phyloP scores from a whole-genome alignment of 2,888 invertebrate species.

The Ophion ellenae region DNA sequence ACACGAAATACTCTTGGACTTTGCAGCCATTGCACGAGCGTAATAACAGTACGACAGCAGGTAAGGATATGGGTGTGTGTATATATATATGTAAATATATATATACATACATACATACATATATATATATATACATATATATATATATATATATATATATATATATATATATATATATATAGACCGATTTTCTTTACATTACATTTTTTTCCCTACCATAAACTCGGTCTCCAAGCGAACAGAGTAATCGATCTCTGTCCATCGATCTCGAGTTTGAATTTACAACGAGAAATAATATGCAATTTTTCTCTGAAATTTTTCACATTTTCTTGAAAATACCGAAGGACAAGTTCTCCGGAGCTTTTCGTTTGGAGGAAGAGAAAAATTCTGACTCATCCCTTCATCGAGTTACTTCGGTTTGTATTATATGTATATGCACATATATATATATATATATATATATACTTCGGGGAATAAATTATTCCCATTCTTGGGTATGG shows the following conservation, averaged over 20 bases:
- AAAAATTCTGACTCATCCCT: conserved; percentile 13
- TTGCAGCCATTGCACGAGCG: conserved; percentile 53
- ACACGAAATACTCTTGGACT: conserved; percentile 55
- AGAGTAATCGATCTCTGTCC: conserved; percentile 51
- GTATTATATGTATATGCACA: conserved; percentile 30
- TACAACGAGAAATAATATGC: neutral
- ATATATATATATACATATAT: too few species aligned
- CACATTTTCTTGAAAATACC: neutral
- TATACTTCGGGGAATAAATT: conserved; percentile 14
- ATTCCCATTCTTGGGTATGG: conserved; percentile 54
- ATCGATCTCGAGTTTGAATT: conserved; percentile 48
- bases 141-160: neutral
- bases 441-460: conserved; percentile 44
- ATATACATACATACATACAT: neutral
- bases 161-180: conserved; percentile 13
- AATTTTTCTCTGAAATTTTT: neutral
- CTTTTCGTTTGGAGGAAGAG: neutral
- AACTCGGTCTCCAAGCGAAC: conserved; percentile 26
- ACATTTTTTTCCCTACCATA: conserved; percentile 1
- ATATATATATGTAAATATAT: conserved; percentile 7
- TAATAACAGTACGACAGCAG: conserved; percentile 59
- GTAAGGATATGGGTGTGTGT: conserved; percentile 14
- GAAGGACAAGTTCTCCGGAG: neutral
- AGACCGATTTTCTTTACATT: neutral
- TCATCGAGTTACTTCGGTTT: conserved; percentile 41